phyloP scores from a whole-genome alignment of 2,113 vertebrate genomes.

The Microtus montanus region DNA sequence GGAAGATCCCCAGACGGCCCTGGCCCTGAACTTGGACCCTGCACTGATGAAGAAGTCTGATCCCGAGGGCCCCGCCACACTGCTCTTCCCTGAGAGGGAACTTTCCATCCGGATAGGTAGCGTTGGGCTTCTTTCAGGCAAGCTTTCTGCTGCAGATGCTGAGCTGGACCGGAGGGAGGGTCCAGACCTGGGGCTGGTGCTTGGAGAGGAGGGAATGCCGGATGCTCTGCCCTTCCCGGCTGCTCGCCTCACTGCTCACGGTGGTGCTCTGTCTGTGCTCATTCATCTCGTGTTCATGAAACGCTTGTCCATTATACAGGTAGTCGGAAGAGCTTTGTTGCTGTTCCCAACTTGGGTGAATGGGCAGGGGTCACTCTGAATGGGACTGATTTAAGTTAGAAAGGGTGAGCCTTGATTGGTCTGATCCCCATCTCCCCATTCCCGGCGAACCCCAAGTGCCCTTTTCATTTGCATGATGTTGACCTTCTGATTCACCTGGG shows the following conservation, averaged over 20 bases:
- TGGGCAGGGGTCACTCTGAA: not conserved
- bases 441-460: not conserved
- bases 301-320: not conserved
- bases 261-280: fast-evolving
- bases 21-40: conserved; percentile 85
- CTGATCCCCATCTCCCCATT: fast-evolving
- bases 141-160: conserved; percentile 89
- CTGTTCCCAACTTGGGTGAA: not conserved
- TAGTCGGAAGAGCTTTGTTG: not conserved
- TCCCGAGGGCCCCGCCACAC: not conserved
- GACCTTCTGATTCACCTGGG: not conserved
- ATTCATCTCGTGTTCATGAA: not conserved
- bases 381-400: not conserved
- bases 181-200: not conserved
- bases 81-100: conserved; percentile 79
- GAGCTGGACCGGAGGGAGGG: not conserved
- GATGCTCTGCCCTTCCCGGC: fast-evolving
- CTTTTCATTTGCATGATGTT: not conserved
- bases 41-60: conserved; percentile 86
- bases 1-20: conserved; percentile 85
- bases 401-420: not conserved
- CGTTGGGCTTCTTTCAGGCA: conserved; percentile 92
- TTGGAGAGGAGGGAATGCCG: not conserved
- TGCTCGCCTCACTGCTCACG: fast-evolving
- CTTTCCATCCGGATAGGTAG: conserved; percentile 97